Conservation (phyloP, 2,797 vertebrate genomes). For the Myiotriccus ornatus region DNA sequence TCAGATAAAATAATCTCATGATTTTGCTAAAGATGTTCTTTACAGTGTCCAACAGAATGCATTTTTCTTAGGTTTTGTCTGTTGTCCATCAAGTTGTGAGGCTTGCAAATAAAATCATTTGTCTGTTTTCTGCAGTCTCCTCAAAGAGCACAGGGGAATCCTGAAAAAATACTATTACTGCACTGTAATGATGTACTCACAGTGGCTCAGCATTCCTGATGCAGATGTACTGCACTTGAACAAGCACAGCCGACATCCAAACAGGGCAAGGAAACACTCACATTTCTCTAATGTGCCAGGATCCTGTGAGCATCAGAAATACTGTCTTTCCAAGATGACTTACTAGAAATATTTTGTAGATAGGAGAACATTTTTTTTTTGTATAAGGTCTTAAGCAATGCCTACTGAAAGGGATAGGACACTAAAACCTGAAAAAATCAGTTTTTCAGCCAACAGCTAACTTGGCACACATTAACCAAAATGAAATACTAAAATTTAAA, state of each 20-base stretch:
- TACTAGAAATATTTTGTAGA: neutral
- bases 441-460: neutral
- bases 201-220: neutral
- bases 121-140: neutral
- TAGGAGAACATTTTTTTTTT: neutral
- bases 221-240: neutral
- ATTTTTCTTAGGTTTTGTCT: neutral
- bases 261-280: neutral
- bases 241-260: constrained; percentile 10
- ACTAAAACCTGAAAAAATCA: neutral
- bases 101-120: neutral
- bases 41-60: neutral
- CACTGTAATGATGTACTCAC: neutral
- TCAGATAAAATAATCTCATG: constrained; percentile 21
- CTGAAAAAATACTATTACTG: neutral
- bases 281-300: neutral
- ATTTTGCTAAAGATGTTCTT: constrained; percentile 30
- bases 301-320: neutral
- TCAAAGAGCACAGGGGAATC: neutral
- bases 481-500: neutral
- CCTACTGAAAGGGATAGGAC: neutral
- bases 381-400: neutral
- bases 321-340: neutral
- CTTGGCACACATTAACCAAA: neutral
- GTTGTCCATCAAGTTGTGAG: neutral